Evolutionary conservation across 2,888 invertebrate genomes (phyloP).

Genomic region (Leucophenga maculata): DNA sequence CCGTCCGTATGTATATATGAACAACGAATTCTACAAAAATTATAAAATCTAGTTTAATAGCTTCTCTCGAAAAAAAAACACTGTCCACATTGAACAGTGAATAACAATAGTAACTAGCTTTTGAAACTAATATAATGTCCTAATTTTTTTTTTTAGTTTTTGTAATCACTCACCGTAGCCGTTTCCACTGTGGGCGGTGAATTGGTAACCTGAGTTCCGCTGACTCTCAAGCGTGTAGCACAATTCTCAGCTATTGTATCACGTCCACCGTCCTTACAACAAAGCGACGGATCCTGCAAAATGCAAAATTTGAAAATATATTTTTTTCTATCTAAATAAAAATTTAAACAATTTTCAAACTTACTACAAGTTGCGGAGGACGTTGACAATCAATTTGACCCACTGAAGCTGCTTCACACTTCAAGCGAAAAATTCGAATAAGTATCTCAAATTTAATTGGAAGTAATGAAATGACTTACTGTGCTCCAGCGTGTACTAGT

Average conservation of each 20-base stretch:
- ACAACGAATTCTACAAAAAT: background rate
- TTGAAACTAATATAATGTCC: no score
- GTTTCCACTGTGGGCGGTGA: conserved; percentile 56
- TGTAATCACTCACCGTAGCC: conserved; percentile 54
- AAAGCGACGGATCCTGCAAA: conserved; percentile 64
- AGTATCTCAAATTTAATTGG: background rate
- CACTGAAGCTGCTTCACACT: background rate
- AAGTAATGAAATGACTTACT: background rate
- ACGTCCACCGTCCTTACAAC: conserved; percentile 68
- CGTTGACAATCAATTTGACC: conserved; percentile 60
- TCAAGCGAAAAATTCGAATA: background rate
- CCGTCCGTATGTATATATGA: no score
- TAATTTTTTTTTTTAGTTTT: no score
- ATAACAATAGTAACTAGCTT: no score
- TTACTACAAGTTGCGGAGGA: conserved; percentile 69
- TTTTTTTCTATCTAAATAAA: background rate
- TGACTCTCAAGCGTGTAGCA: conserved; percentile 58
- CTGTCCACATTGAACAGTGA: no score
- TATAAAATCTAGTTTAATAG: no score
- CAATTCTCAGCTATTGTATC: conserved; percentile 62
- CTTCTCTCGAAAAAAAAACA: no score
- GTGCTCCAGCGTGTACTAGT: background rate
- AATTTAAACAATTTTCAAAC: conserved; percentile 34
- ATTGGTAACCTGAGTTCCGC: conserved; percentile 41
- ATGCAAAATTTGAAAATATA: no score